Conservation (phyloP, 1,140 invertebrate species). For the Drosophila kanapiae region DNA sequence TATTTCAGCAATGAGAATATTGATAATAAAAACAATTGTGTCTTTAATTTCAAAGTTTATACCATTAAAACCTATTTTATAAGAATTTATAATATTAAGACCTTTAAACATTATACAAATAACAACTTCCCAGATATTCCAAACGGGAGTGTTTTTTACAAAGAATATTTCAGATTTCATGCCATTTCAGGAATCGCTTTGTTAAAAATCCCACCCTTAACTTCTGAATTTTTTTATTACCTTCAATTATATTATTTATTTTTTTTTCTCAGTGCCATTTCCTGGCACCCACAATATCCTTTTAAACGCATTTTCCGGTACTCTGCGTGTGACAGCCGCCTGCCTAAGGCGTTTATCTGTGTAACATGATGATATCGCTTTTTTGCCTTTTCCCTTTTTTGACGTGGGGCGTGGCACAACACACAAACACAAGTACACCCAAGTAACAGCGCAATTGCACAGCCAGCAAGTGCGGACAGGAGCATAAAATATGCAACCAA, state of each 20-base stretch:
- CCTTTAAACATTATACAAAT: too few species aligned
- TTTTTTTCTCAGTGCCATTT: constrained; percentile 2
- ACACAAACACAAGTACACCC: constrained; percentile 38
- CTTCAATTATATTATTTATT: background rate
- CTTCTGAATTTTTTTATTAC: background rate
- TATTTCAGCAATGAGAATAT: too few species aligned
- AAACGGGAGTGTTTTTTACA: too few species aligned
- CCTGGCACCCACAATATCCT: constrained; percentile 23
- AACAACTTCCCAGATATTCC: too few species aligned
- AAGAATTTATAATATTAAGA: background rate
- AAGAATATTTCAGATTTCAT: too few species aligned
- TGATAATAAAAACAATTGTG: too few species aligned
- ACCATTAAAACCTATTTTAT: too few species aligned
- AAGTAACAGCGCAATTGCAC: constrained; percentile 32
- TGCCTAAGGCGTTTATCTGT: constrained; percentile 80
- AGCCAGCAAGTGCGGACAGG: constrained; percentile 34
- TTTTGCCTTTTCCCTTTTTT: constrained; percentile 26
- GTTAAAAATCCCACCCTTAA: background rate
- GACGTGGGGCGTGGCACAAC: constrained; percentile 45
- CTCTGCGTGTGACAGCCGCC: constrained; percentile 64
- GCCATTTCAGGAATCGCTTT: background rate
- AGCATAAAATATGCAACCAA: constrained; percentile 46
- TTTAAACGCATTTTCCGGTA: constrained; percentile 63
- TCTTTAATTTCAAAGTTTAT: too few species aligned
- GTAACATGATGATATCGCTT: constrained; percentile 72